Base-by-base conservation (phyloP, 2,888 invertebrate species). In the Quadroppia sp. region DNA sequence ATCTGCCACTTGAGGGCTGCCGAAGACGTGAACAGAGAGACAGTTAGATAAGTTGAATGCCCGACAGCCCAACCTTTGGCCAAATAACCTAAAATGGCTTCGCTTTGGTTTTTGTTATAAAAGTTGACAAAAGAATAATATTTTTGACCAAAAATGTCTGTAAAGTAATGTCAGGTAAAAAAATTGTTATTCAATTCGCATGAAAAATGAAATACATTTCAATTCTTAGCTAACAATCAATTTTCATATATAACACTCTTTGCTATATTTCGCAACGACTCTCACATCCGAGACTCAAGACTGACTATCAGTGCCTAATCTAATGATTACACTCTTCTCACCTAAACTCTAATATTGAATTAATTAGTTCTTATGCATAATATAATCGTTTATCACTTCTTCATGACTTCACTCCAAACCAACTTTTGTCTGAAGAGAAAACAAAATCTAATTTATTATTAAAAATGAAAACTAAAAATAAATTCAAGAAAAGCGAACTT, bases 1-100 rank as follows among this genome's bases (percentile, higher is more conserved):
- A 40, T 67, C 67, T 67, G 67, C 67, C 67, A 67, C 67, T 67
- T 67, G 67, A 67, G 67, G 67, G 67, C 67, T 67, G 67, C 40
- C 40, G 67, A 67, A 67, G 67, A 42, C 67, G 30, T 23, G 40
- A 13, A 23, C 25, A 23, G 6, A 53, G 25, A 25, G 23, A 13
- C 28, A 23, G 67, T 67, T 23, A 67, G 67, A 67, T 67, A 40
- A 42, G 67, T 42, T 32, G 32, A 53, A 53, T 17, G 17, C 20
- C 50, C 3, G 50, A 7, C 56, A 3, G 25, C 25, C 56, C n/a
- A 28, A 15, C 56, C 56, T 6, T 23, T 67, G 36, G 67, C 67
- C 67, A 67, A 67, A 67, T 67, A 67, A 40, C 67, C 67, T 42
- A 67, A 67, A 67, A 67, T 67, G 67, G 67, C 67, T 67, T 67